Base-by-base conservation (phyloP, 64 coral and sea anemone species). In the Montipora capricornis region DNA sequence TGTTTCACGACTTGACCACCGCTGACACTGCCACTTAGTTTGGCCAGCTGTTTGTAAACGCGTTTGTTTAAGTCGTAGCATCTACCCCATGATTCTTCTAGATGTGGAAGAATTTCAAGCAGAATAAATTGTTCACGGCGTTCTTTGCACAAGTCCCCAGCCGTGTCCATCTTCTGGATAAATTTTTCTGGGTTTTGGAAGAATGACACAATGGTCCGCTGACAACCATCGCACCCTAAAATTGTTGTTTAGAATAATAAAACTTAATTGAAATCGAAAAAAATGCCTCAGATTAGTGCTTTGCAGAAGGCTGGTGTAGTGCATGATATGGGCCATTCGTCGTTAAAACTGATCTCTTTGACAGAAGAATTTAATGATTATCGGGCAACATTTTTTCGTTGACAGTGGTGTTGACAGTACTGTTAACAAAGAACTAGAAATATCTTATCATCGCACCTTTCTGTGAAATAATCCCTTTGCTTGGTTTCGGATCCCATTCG, bases 61-160 rank as follows among this genome's bases (percentile, higher is more conserved):
- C 71, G 64, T 22, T 71, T 12, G 66, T 71, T 70, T 16, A 47
- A 4, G 0, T 66, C 6, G 6, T 8, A 69, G 2, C 62, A 86
- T 50, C 49, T 71, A 8, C 62, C 82, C 82, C 82, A 86, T 16
- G 67, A 71, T 11, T 68, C 8, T 49, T 86, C 82, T 4, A 86
- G 82, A 68, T 49, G 9, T 71, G 82, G 82, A 48, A 86, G 67
- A 2, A 86, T 47, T 16, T 7, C 15, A 13, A 8, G 19, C 1
- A 86, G 37, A 49, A 86, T 73, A 44, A 86, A 86, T 5, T 49
- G 16, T 49, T 86, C 82, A 8, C 19, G 46, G 10, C 66, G 5
- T 66, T 86, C 46, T 64, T 20, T 86, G 45, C 14, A 46, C 8
- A 68, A 22, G 17, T 45, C 46, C 0, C 64, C 47, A 11, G 5